Percentiles rank a stretch among this genome's conserved stretches.
phyloP scores from a whole-genome alignment of 2,113 vertebrate genomes.

The Oryzias celebensis region DNA sequence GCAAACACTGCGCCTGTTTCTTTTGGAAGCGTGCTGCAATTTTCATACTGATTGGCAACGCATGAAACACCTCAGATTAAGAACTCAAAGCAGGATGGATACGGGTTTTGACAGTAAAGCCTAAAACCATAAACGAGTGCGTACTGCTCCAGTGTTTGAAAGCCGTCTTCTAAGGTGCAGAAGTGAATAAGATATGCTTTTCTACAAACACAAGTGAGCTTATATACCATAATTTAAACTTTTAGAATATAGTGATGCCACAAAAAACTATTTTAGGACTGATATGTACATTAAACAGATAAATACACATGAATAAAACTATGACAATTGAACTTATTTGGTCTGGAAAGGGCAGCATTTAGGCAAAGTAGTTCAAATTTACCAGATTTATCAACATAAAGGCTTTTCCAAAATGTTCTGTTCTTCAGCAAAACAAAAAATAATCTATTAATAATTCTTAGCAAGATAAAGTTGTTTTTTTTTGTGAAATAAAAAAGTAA shows the following conservation, averaged over 20 bases:
- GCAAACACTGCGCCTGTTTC: constrained; percentile 61
- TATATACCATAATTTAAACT: constrained; percentile 47
- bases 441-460: neutral
- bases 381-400: neutral
- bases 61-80: constrained; percentile 32
- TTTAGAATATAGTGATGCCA: constrained; percentile 32
- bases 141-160: constrained; percentile 52
- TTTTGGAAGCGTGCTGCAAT: constrained; percentile 34
- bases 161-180: constrained; percentile 65
- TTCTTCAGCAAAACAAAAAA: constrained; percentile 17
- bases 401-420: neutral
- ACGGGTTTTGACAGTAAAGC: constrained; percentile 21
- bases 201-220: constrained; percentile 50
- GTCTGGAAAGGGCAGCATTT: constrained; percentile 23
- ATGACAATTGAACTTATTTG: constrained; percentile 32
- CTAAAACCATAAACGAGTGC: constrained; percentile 26
- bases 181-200: constrained; percentile 54
- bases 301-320: constrained; percentile 20
- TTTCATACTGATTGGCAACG: constrained; percentile 23
- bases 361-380: constrained; percentile 26
- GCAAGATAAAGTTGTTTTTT: neutral
- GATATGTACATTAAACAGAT: constrained; percentile 34
- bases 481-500: neutral
- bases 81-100: constrained; percentile 25
- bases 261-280: constrained; percentile 41